A percentile compares a stretch with the other conserved stretches of the same genome.
Evolutionary conservation across 2,888 invertebrate genomes (phyloP).

Genomic region (Escarpia spicata): DNA sequence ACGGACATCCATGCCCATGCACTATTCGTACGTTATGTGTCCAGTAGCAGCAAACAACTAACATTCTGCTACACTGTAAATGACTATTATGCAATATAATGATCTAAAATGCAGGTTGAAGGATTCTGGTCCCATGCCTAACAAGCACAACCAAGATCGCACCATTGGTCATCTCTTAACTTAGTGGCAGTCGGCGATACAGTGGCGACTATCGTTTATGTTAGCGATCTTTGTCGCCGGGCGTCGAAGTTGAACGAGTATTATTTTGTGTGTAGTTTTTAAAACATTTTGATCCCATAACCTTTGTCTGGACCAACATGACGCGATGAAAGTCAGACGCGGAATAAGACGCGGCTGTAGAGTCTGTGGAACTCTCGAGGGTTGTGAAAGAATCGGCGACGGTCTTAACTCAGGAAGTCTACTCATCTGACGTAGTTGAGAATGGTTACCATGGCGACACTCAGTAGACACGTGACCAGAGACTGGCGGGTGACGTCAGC

Average conservation of each 20-base stretch:
- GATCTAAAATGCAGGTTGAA: not conserved
- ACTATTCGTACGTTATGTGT: not conserved
- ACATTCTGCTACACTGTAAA: not conserved
- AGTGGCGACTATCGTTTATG: not conserved
- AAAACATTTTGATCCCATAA: not conserved
- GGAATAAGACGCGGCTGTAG: not conserved
- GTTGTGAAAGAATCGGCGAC: not conserved
- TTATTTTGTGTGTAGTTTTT: not conserved
- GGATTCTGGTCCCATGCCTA: not conserved
- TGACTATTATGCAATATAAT: not conserved
- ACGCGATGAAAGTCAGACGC: not conserved
- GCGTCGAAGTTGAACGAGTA: not conserved
- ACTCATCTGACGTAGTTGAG: constrained; percentile 12
- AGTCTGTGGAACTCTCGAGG: not conserved
- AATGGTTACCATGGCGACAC: not conserved
- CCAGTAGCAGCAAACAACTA: not conserved
- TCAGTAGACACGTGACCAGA: not conserved
- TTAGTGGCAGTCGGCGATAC: not conserved
- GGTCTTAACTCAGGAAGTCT: not conserved
- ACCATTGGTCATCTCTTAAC: not conserved
- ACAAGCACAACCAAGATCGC: not conserved
- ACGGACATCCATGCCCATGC: not conserved
- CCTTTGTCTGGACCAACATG: not conserved
- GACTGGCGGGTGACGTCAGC: not conserved
- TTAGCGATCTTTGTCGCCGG: not conserved